Base-by-base conservation (phyloP, 2,113 vertebrate species). In the Brachypteracias leptosomus region DNA sequence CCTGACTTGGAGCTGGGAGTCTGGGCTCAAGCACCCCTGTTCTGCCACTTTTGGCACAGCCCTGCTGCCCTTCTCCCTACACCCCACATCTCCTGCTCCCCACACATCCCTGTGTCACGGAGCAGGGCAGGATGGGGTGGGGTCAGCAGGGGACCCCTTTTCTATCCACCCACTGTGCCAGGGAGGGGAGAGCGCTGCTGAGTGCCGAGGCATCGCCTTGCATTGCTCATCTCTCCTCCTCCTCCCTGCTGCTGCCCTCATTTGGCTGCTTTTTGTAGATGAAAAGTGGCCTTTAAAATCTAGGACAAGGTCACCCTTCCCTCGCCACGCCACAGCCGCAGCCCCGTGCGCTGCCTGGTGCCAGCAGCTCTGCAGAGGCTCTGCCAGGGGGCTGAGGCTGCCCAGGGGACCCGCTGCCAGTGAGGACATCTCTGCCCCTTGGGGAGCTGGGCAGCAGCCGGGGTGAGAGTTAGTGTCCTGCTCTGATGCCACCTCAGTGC, bases 301-400 rank as follows among this genome's bases (percentile, higher is more conserved):
- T 89, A 96, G 96, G 94, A 65, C 96, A 95, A 97, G 96, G 96
- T 97, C 95, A 96, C 13, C 46, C 71, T 87, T 88, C 68, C 71
- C 81, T 93, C 77, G 57, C 58, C 59, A 31, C 11, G 21, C 46
- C 19, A 59, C 33, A 11, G 1, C 59, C 3, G 4, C 82, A 49
- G 63, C 52, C 47, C 89, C 6, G 11, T 4, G 52, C 3, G 14
- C 35, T 20, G 51, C 80, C 38, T 1, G 58, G 63, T 55, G 86
- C 24, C 18, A 20, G 52, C 65, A 9, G 85, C 42, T 28, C 28
- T 42, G 81, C 87, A 36, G 75, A 89, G 54, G 12, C 11, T 0
- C 51, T 66, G 74, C 61, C 86, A 12, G 55, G 68, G 54, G n/a
- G 47, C 62, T 4, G 4, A 10, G 71, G 28, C 54, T 12, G 40